Conservation (phyloP, 2,888 invertebrate genomes). For the Mechanitis mazaeus region DNA sequence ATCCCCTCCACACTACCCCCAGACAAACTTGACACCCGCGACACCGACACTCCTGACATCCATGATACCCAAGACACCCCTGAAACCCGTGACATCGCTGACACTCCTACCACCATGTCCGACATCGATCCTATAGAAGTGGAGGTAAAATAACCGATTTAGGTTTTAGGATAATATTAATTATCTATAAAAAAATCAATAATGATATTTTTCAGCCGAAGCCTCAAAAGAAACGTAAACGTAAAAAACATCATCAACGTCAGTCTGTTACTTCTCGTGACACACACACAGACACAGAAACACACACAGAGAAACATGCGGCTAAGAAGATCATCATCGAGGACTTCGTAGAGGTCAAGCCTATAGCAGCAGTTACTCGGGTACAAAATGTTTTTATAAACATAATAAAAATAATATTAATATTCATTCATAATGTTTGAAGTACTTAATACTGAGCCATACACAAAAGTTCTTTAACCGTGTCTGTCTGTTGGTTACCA, state of each 20-base stretch:
- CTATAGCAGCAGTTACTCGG: slow-evolving; percentile 12
- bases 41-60: slow-evolving; percentile 8
- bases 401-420: not conserved
- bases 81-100: not conserved
- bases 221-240: slow-evolving; percentile 19
- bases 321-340: slow-evolving; percentile 56
- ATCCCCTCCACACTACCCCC: slow-evolving; percentile 25
- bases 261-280: not conserved
- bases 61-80: slow-evolving; percentile 6
- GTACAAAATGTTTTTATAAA: slow-evolving; percentile 6
- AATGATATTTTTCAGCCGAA: slow-evolving; percentile 11
- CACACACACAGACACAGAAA: slow-evolving; percentile 1
- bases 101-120: not conserved
- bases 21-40: slow-evolving; percentile 36
- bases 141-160: too few species aligned
- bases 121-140: too few species aligned
- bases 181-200: not conserved
- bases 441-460: too few species aligned
- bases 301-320: slow-evolving; percentile 6
- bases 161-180: not conserved
- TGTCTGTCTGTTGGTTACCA: too few species aligned
- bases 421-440: too few species aligned
- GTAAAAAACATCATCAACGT: slow-evolving; percentile 14
- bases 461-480: too few species aligned
- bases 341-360: slow-evolving; percentile 50